Base-by-base conservation (phyloP, 2,888 invertebrate species). In the Euproctis similis region DNA sequence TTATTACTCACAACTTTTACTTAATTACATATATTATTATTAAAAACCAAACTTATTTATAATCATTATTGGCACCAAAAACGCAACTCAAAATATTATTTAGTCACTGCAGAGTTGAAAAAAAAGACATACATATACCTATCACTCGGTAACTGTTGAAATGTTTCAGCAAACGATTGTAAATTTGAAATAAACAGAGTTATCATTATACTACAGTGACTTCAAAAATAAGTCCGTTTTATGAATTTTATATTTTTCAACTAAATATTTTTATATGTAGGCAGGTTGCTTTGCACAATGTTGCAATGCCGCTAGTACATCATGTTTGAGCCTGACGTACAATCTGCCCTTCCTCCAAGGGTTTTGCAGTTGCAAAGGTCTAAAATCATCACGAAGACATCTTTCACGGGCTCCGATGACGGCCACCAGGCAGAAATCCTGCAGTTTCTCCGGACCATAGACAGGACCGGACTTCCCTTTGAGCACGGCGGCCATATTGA, bases 341-440 rank as follows among this genome's bases (percentile, higher is more conserved):
- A 98, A 80, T 33, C 96, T 87, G 1, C 98, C 98, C 62, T 94
- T 95, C 41, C 94, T 91, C 98, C 98, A 98, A 0, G 97, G 97
- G 70, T 96, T 96, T 68, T 97, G 97, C 30, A 98, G 84, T 53
- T 95, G 93, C 10, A 98, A 84, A 0, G 97, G 96, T 55, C 94
- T 92, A 67, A 97, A 98, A 67, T 98, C 97, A 59, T 98, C 97
- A 3, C 97, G 84, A 4, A 98, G 86, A 58, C 98, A 96, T 34
- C 98, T 87, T 61, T 98, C 98, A 16, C 97, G 82, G 0, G 96
- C 96, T 0, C 98, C 98, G 33, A 98, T 96, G 13, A 98, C 97
- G 0, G 97, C 96, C 2, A 97, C 97, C 24, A 98, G 87, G 66
- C 97, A 97, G 73, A 97, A 97, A 64, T 95, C 95, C 36, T 89